Conservation (phyloP, 1,140 invertebrate species). For the Pogonognathellus flavescens region DNA sequence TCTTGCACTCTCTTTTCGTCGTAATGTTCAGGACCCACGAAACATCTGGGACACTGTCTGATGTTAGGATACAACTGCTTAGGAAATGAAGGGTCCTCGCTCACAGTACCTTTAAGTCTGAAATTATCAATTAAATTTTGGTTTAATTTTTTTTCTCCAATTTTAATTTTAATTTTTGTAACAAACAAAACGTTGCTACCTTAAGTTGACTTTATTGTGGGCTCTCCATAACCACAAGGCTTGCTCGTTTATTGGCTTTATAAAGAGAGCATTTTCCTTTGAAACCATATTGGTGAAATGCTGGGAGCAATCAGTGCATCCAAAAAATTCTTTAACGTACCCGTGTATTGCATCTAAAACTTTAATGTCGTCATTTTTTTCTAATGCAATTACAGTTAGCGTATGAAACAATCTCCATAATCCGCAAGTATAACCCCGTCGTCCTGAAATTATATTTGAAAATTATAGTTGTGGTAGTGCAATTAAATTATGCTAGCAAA, state of each 20-base stretch:
- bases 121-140: not conserved
- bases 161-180: not conserved
- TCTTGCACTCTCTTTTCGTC: slow-evolving; percentile 79
- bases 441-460: slow-evolving; percentile 63
- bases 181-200: slow-evolving; percentile 47
- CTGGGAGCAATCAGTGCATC: slow-evolving; percentile 88
- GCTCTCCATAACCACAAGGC: slow-evolving; percentile 95
- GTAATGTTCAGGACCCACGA: slow-evolving; percentile 75
- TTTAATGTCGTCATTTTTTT: slow-evolving; percentile 71
- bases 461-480: not conserved
- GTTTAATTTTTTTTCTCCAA: too few species aligned
- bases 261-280: slow-evolving; percentile 76
- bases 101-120: slow-evolving; percentile 84
- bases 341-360: slow-evolving; percentile 86
- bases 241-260: slow-evolving; percentile 79
- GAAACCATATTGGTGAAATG: slow-evolving; percentile 89
- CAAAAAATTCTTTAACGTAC: slow-evolving; percentile 94
- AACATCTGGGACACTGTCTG: slow-evolving; percentile 80
- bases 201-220: slow-evolving; percentile 91
- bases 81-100: slow-evolving; percentile 90
- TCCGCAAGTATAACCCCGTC: slow-evolving; percentile 93
- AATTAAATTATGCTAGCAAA: not conserved
- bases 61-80: slow-evolving; percentile 91
- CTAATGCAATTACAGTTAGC: slow-evolving; percentile 84
- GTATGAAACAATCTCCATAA: slow-evolving; percentile 97